Percentiles rank a stretch among this genome's conserved stretches.
These are phyloP conservation scores for Pedetes capensis DNA, from an alignment of 2,113 vertebrate genomes.

Conservation along the genomic window DNA sequence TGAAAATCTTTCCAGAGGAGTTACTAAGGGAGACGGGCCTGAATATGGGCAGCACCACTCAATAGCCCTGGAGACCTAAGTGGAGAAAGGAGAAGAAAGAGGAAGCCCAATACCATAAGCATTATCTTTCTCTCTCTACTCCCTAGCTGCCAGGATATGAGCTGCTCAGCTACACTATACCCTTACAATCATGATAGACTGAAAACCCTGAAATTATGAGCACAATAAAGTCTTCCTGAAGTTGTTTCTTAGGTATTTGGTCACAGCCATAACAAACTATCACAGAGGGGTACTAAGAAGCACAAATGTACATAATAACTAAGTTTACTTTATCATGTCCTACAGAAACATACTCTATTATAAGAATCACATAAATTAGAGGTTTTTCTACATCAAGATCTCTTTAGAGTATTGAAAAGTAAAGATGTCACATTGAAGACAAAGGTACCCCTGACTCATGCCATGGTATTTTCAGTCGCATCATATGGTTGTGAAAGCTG, in stretches of 20 bases:
- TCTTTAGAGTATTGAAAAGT: no score
- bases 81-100: not conserved
- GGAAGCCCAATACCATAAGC: no score
- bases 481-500: no score
- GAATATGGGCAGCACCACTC: not conserved
- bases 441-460: no score
- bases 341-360: not conserved
- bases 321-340: not conserved
- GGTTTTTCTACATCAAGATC: not conserved
- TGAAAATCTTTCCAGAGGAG: not conserved
- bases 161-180: no score
- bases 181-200: fast-evolving
- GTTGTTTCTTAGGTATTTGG: not conserved
- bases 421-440: no score
- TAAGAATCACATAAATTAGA: not conserved
- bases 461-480: no score
- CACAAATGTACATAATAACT: not conserved
- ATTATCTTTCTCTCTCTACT: fast-evolving
- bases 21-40: fast-evolving
- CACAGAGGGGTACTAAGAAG: not conserved
- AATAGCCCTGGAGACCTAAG: not conserved
- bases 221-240: not conserved
- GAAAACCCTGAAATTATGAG: not conserved
- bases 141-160: no score
- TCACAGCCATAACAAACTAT: not conserved